Base-by-base conservation (phyloP, 2,113 vertebrate genomes). In the Otus sunia region DNA sequence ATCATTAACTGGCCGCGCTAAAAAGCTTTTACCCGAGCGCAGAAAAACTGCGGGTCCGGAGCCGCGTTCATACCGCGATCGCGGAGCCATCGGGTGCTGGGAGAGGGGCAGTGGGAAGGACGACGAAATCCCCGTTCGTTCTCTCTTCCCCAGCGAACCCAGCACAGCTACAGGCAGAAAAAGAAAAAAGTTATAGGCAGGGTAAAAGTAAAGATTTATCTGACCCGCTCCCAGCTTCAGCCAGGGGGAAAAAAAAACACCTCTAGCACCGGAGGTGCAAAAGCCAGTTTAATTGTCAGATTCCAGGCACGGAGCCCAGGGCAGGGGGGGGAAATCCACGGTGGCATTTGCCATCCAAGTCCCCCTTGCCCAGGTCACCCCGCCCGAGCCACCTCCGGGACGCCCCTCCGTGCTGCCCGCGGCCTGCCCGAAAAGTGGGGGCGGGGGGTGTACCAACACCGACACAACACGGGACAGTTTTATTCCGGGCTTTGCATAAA, bases 281-380 rank as follows among this genome's bases (percentile, higher is more conserved):
- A 34, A 83, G 45, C 2, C 52, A 47, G 37, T 8, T 52, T 36
- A 83, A 53, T 41, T 64, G 92, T 52, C 92, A 78, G 87, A 96
- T 94, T 94, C 76, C 94, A 91, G 87, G 93, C 91, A 95, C 60
- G 15, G 81, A 90, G 86, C 93, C 93, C 92, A 79, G 81, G 88
- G 34, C 86, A 69, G 45, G 34, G 76, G 72, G 63, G 59, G 63
- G 73, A 92, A 86, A 86, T 58, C 78, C 76, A 45, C 11, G 27
- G 25, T 32, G 82, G 25, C 45, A 30, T 88, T 94, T 50, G 63
- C 37, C 26, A 0, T 12, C 15, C 84, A 4, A 77, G 19, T 4
- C 11, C 37, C 63, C 27, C 49, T 56, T 43, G 52, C 56, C 67
- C 77, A 2, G 27, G 34, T n/a, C 55, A 55, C 63, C 39, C n/a